These are phyloP conservation scores for Spodoptera picta DNA, from an alignment of 2,888 invertebrate genomes.

Conservation along the genomic window DNA sequence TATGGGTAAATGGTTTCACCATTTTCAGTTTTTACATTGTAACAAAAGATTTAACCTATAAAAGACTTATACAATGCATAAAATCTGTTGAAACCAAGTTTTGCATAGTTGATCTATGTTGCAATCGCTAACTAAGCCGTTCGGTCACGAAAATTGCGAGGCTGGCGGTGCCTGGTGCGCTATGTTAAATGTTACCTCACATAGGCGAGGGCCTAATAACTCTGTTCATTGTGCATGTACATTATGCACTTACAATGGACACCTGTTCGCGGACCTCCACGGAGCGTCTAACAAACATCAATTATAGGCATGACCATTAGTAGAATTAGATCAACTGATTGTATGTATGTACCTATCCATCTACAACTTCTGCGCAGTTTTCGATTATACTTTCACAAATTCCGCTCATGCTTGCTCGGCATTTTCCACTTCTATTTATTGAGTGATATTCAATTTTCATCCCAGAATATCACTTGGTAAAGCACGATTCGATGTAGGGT, in stretches of 20 bases:
- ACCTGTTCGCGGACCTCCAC: not conserved
- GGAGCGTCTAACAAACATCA: not conserved
- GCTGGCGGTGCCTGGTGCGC: constrained; percentile 71
- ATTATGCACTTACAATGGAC: constrained; percentile 1
- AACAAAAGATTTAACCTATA: constrained; percentile 13
- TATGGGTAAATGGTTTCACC: too few relatives aligned
- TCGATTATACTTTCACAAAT: too few relatives aligned
- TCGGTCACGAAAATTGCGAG: constrained; percentile 72
- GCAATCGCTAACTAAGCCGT: constrained; percentile 67
- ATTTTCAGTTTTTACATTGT: constrained; percentile 9
- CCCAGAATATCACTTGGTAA: too few relatives aligned
- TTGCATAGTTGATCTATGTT: constrained; percentile 60
- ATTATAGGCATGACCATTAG: not conserved
- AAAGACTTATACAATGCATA: constrained; percentile 26
- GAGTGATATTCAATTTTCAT: not conserved
- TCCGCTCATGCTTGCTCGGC: not conserved
- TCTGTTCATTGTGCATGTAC: constrained; percentile 33
- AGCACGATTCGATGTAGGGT: too few relatives aligned
- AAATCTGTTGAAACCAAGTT: constrained; percentile 39
- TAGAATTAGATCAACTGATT: not conserved
- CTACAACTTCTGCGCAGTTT: not conserved
- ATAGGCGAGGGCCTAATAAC: constrained; percentile 42
- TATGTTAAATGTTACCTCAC: constrained; percentile 66
- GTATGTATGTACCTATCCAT: not conserved
- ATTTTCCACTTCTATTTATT: not conserved